Evolutionary conservation across 2,888 invertebrate genomes (phyloP), one percentile per base, ranked within the genome.

Genomic region (Sphaerophoria rueppellii): DNA sequence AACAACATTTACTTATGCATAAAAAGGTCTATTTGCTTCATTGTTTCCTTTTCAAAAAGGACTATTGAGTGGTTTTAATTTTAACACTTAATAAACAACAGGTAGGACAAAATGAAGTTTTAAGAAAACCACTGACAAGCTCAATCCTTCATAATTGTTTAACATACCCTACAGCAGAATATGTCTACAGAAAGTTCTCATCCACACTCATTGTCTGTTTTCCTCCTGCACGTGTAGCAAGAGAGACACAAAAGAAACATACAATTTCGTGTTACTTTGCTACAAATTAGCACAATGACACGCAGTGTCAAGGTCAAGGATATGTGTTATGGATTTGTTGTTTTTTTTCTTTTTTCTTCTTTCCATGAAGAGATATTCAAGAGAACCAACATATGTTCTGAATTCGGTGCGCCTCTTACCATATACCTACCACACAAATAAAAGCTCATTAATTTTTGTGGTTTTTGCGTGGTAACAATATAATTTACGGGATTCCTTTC

Each of bases 261-360:
- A 58, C 34, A 5, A 40, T 5, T 73, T 82, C 54, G 57, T 82
- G 69, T 65, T 63, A 48, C 46, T 65, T 73, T 55, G 54, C 14
- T 54, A 34, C 52, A 63, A 58, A 52, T 69, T 69, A 74, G 57
- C 77, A 69, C 61, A 69, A 69, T 73, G 46, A 72, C 69, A 77
- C 50, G 61, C 69, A 73, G 63, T 57, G 82, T 63, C 46, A 55
- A 58, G 65, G 35, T 70, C 58, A 60, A 48, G 58, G 74, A 82
- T 65, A 16, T 72, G 46, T 71, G 16, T 16, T 50, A 50, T 16
- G 6, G 14, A 6, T 16, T 16, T 40, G 12, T 60, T 12, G 24
- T 24, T 60, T 9, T 24, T 24, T 12, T 24, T n/a, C n/a, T n/a
- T 60, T 60, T 40, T 16, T 24, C 24, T 0, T 0, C 9, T 40